Percentiles rank a stretch among this genome's conserved stretches.
phyloP scores from a whole-genome alignment of 2,113 vertebrate genomes.

The Helogale parvula region DNA sequence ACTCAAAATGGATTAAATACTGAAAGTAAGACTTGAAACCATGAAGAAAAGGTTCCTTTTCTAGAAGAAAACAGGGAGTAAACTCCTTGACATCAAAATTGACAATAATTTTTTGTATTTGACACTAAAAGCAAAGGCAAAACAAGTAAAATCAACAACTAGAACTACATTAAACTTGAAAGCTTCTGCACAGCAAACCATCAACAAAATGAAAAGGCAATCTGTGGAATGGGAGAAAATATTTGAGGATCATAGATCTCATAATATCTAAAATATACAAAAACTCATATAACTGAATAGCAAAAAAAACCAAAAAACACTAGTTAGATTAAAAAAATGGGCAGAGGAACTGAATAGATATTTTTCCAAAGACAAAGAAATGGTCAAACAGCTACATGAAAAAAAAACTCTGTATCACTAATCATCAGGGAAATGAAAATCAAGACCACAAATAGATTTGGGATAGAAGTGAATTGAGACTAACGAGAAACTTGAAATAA shows the following conservation, averaged over 20 bases:
- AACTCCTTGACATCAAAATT: not conserved
- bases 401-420: not conserved
- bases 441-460: not conserved
- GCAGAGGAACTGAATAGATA: not conserved
- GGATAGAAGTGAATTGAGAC: not conserved
- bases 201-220: not conserved
- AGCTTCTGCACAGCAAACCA: not conserved
- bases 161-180: not conserved
- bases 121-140: not conserved
- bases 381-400: not conserved
- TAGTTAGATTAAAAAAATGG: not conserved
- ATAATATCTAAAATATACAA: not conserved
- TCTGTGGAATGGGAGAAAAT: not conserved
- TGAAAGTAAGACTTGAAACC: not conserved
- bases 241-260: not conserved
- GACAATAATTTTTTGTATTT: not conserved
- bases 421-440: not conserved
- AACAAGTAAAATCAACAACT: not conserved
- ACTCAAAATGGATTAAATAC: not conserved
- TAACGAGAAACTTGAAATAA: slow-evolving; percentile 26
- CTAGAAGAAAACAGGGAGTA: not conserved
- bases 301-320: not conserved
- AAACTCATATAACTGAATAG: not conserved
- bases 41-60: not conserved
- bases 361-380: not conserved